Base-by-base conservation (phyloP, 1,140 invertebrate genomes). In the Hylaeus volcanicus region DNA sequence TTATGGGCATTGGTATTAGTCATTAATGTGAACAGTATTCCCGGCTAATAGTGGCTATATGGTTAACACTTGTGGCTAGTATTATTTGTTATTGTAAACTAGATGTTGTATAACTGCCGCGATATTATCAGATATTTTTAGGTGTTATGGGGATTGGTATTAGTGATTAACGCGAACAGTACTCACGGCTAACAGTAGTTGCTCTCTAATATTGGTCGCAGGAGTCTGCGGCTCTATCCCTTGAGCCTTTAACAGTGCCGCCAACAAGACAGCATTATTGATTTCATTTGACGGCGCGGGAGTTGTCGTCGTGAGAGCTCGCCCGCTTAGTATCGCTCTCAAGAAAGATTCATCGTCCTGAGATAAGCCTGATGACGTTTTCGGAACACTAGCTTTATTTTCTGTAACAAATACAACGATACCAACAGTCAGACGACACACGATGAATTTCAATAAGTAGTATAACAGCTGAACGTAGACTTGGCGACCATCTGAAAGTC, bases 191-290 rank as follows among this genome's bases (percentile, higher is more conserved):
- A 94, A 91, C 89, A 94, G 93, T 68, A 96, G 90, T 92, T 95
- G 94, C 83, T 95, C 93, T 63, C 84, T 92, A 69, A 93, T 82
- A 2, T 88, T 82, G 64, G 91, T 94, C 86, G 89, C 94, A 81
- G 95, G 95, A 60, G 95, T 96, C 5, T 94, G 93, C 2, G 96
- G 95, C 84, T 95, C 95, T 85, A 96, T 95, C 26, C 95, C 95
- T 89, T 95, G 94, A 86, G 95, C 94, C 89, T 96, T 96, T 56
- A 96, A 90, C 74, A 96, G 87, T 3, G 95, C 94, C 8, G 95
- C 95, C n/a, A 96, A 91, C 45, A 96, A 90, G 45, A 95, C 95
- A 65, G 96, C 95, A 84, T 96, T 94, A 81, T 94, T 95, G 82
- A 83, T 37, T 72, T 74, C 84, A 6, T 66, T 51, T 0, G 78